Evolutionary conservation across 2,113 vertebrate genomes (phyloP).

Genomic region (Piaya cayana): DNA sequence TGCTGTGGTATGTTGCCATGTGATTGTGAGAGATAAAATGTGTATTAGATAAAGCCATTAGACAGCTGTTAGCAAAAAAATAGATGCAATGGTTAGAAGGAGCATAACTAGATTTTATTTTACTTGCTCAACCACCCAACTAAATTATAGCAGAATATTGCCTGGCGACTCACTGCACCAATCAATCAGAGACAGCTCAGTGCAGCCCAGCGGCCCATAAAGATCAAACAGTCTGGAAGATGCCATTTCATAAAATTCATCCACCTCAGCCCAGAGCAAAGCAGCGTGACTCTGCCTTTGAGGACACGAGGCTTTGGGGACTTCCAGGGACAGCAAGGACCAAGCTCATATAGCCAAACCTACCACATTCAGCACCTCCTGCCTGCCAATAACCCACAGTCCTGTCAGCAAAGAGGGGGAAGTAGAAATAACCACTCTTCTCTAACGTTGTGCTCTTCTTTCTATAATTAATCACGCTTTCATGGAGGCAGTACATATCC

Average conservation of each 20-base stretch:
- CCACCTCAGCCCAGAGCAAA: background rate
- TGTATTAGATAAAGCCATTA: background rate
- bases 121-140: background rate
- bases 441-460: background rate
- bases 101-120: background rate
- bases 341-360: background rate
- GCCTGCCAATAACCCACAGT: background rate
- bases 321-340: background rate
- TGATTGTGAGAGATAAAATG: background rate
- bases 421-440: background rate
- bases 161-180: background rate
- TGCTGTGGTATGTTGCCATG: background rate
- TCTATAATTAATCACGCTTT: background rate
- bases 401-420: background rate
- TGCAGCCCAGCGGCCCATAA: background rate
- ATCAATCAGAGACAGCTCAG: background rate
- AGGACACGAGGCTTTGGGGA: background rate
- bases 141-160: background rate
- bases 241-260: background rate
- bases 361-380: background rate
- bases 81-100: background rate
- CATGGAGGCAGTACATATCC: background rate
- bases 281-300: accelerated
- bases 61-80: background rate
- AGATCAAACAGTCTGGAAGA: background rate